Conservation (phyloP, 2,113 vertebrate genomes). For the Pampusana beccarii region DNA sequence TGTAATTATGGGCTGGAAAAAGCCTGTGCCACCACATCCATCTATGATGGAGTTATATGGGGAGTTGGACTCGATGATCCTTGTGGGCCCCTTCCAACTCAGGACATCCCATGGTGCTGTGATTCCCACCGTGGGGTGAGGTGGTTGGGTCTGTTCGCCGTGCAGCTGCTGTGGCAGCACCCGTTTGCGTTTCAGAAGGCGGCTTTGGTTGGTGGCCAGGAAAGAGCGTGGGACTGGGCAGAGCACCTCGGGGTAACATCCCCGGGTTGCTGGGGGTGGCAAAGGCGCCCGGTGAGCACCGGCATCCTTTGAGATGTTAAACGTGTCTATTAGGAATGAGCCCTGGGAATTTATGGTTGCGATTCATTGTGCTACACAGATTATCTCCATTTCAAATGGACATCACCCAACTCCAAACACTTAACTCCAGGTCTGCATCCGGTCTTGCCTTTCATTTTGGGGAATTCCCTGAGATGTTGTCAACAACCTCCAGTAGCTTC, state of each 20-base stretch:
- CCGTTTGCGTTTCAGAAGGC: not conserved
- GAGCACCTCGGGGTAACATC: not conserved
- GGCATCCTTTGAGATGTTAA: not conserved
- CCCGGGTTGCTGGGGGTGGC: not conserved
- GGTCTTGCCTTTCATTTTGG: not conserved
- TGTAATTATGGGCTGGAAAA: too few relatives aligned
- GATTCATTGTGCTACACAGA: not conserved
- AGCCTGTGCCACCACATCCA: too few relatives aligned
- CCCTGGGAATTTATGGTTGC: rapidly evolving
- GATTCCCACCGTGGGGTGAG: too few relatives aligned
- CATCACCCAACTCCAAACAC: rapidly evolving
- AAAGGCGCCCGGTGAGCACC: not conserved
- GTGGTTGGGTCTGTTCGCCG: not conserved
- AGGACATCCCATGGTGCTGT: too few relatives aligned
- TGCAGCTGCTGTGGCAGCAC: rapidly evolving
- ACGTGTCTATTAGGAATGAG: not conserved
- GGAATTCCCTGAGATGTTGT: not conserved
- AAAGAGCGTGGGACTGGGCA: not conserved
- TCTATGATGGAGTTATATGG: too few relatives aligned
- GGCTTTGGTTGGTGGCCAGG: not conserved
- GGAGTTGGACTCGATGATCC: too few relatives aligned
- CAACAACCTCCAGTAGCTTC: not conserved
- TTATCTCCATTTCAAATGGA: rapidly evolving
- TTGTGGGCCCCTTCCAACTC: too few relatives aligned
- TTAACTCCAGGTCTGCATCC: not conserved